Evolutionary conservation across 2,888 invertebrate species (phyloP).

Genomic region (Agriopis leucophaearia): DNA sequence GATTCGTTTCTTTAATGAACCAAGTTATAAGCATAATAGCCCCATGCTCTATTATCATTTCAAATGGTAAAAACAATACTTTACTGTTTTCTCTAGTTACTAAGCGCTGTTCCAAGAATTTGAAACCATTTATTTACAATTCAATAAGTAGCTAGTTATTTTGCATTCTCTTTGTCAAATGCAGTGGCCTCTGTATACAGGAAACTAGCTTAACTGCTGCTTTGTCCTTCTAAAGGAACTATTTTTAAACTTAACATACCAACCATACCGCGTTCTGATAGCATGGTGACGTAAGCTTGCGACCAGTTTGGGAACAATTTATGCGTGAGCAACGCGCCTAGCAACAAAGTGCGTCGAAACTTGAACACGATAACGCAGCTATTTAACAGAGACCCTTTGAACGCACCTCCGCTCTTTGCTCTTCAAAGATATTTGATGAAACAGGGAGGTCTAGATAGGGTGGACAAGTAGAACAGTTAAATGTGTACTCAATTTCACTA

Average conservation of each 20-base stretch:
- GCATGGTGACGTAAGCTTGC: conserved; percentile 73
- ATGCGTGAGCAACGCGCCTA: conserved; percentile 66
- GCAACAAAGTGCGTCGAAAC: conserved; percentile 74
- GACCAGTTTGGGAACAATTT: conserved; percentile 61
- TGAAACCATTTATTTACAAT: conserved; percentile 9
- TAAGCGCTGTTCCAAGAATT: not conserved
- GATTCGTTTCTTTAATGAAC: too few species aligned
- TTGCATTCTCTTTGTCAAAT: conserved; percentile 36
- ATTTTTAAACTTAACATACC: conserved; percentile 26
- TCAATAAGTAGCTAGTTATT: conserved; percentile 6
- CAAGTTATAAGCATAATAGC: too few species aligned
- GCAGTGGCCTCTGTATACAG: conserved; percentile 22
- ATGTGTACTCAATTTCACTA: conserved; percentile 22
- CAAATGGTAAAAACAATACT: too few species aligned
- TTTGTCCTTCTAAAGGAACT: conserved; percentile 27
- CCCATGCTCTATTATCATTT: too few species aligned
- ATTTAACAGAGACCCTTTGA: conserved; percentile 28
- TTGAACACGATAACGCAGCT: conserved; percentile 33
- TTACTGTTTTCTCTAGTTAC: too few species aligned
- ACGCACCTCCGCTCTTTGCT: conserved; percentile 29
- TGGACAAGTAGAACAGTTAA: conserved; percentile 33
- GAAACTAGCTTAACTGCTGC: conserved; percentile 31
- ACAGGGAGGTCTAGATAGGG: conserved; percentile 24
- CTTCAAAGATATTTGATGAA: conserved; percentile 18
- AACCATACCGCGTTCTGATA: conserved; percentile 51